Base-by-base conservation (phyloP, 2,888 invertebrate species). In the Matsumyia berberina region DNA sequence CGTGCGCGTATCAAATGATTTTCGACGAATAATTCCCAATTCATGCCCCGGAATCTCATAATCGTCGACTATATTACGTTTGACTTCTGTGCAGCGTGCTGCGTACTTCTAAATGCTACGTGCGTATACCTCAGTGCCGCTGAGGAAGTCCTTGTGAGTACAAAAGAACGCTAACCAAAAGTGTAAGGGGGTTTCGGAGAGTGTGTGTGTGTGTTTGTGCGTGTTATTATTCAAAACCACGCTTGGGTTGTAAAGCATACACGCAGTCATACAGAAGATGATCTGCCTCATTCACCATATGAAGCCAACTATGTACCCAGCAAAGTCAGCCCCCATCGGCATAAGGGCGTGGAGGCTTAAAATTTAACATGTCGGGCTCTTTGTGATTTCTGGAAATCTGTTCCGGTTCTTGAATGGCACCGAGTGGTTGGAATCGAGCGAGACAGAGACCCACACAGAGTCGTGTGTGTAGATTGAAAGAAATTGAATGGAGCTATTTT, bases 221-320 rank as follows among this genome's bases (percentile, higher is more conserved):
- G 85, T 49, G 79, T 85, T 85, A 80, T 85, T 85, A 85, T 85
- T 85, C 85, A 79, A 76, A 80, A 64, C 58, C 85, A 85, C 74
- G 74, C 80, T 76, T 53, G 44, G 74, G 66, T 55, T 85, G 73
- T 69, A 69, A 64, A 78, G 67, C 57, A 76, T 64, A 67, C 64
- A 78, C 60, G 55, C 53, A 60, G 49, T 70, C 76, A 69, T 76
- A 74, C 80, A 69, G 37, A 60, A 70, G 74, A 85, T 85, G 80
- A 85, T 85, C 74, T 80, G 70, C 70, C 66, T 66, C 85, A 74
- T 85, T 85, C 78, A 66, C 57, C 74, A 58, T 53, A 64, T 78
- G 62, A 69, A 83, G 49, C 66, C 67, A 78, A 67, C 77, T 77
- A 76, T 35, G 31, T 6, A 9, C 31, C 57, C 4, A 24, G 1